Conservation (phyloP, 2,113 vertebrate species). For the Brachypodius melanocephalos region DNA sequence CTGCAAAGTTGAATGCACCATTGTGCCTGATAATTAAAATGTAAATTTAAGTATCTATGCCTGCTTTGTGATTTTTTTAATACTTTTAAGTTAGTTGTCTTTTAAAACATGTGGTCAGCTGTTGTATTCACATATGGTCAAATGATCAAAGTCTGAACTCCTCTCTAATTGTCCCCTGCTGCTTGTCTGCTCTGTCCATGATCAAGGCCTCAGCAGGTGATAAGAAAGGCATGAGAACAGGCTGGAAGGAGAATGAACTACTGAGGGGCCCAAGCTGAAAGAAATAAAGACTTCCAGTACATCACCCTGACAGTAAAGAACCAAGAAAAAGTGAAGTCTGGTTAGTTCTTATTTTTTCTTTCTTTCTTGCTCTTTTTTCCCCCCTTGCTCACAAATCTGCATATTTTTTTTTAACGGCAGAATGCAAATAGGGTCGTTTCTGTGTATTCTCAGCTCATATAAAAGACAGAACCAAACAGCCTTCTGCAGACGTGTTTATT, state of each 20-base stretch:
- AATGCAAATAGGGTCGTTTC: slow-evolving; percentile 62
- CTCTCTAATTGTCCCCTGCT: slow-evolving; percentile 98
- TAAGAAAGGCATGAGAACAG: slow-evolving; percentile 95
- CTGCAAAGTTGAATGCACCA: slow-evolving; percentile 72
- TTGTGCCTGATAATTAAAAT: slow-evolving; percentile 84
- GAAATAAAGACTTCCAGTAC: slow-evolving; percentile 99
- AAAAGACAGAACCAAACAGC: slow-evolving; percentile 59
- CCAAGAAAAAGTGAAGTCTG: slow-evolving; percentile 92
- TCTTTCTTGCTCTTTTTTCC: neutral
- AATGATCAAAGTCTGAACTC: slow-evolving; percentile 98
- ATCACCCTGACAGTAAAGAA: slow-evolving; percentile 96
- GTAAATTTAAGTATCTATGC: slow-evolving; percentile 85
- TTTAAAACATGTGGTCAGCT: slow-evolving; percentile 95
- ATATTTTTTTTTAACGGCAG: slow-evolving; percentile 56
- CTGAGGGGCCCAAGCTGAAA: slow-evolving; percentile 94
- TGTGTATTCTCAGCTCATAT: slow-evolving; percentile 40
- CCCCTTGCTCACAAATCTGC: slow-evolving; percentile 62
- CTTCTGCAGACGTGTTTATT: slow-evolving; percentile 78
- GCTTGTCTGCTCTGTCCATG: slow-evolving; percentile 93
- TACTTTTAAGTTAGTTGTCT: slow-evolving; percentile 90
- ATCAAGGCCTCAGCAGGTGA: slow-evolving; percentile 99
- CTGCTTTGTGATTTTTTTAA: slow-evolving; percentile 78
- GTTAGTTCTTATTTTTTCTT: slow-evolving; percentile 79
- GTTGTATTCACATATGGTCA: slow-evolving; percentile 99
- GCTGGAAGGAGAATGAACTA: slow-evolving; percentile 92